Base-by-base conservation (phyloP, 2,113 vertebrate genomes). In the Anolis carolinensis region DNA sequence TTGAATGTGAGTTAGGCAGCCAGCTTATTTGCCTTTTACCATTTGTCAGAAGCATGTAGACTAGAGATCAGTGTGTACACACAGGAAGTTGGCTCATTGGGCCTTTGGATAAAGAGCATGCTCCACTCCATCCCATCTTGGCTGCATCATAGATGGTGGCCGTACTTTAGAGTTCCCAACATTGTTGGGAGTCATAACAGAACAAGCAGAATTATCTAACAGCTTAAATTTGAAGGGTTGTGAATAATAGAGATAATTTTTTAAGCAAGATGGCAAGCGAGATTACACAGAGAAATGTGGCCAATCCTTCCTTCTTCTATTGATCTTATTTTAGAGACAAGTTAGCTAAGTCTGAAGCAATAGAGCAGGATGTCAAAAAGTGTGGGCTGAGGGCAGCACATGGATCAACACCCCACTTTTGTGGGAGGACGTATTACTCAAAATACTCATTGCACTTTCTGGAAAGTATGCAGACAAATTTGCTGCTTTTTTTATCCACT, bases 61-160 rank as follows among this genome's bases (percentile, higher is more conserved):
- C 2, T 16, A 87, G n/a, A 27, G 68, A 2, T 82, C 79, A 79
- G 21, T 16, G 2, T 44, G 44, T 88, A 86, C 0, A 0, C 36
- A 79, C 67, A 63, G 10, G 27, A 88, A n/a, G n/a, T n/a, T n/a
- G n/a, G n/a, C n/a, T n/a, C 82, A 36, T 67, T 83, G 30, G 2
- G 18, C 39, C 71, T 25, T 25, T 23, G 72, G 44, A 25, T 9
- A 25, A 20, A 10, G 25, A 50, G 30, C 27, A 68, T 68, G 65
- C n/a, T 70, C n/a, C 68, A 70, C 4, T 70, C 27, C 39, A 32
- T 20, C 25, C 6, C 16, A n/a, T 50, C 44, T 30, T 55, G 30
- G 75, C 48, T 77, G 48, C n/a, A 50, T 55, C 27, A 77, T 4
- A 55, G 9, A 16, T 59, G 18, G n/a, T 77, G 48, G n/a, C 16